These are phyloP conservation scores for Conchocele bisecta DNA, from an alignment of 2,888 invertebrate genomes.

Conservation along the genomic window DNA sequence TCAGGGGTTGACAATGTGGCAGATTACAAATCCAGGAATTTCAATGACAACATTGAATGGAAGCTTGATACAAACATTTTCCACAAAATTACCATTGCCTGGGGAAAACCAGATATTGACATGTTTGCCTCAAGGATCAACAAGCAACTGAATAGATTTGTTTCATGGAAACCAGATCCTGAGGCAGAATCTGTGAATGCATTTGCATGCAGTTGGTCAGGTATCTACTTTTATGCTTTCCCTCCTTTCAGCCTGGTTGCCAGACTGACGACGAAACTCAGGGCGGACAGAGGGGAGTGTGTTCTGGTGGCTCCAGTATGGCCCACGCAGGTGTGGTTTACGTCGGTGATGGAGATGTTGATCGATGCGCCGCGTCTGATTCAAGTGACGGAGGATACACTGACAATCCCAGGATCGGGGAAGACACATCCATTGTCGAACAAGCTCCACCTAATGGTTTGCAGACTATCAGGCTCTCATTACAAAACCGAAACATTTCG, in stretches of 20 bases:
- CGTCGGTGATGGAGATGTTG: conserved; percentile 18
- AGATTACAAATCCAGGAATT: conserved; percentile 23
- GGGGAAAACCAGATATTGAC: conserved; percentile 23
- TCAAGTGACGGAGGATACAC: not conserved
- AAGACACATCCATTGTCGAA: conserved; percentile 16
- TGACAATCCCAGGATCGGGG: conserved; percentile 17
- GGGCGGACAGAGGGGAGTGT: conserved; percentile 15
- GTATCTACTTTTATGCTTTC: conserved; percentile 31
- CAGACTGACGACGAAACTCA: conserved; percentile 8
- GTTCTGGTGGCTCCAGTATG: conserved; percentile 29
- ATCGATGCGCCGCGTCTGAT: conserved; percentile 11
- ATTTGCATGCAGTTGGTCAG: conserved; percentile 32
- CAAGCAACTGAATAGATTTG: conserved; percentile 24
- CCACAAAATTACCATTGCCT: not conserved
- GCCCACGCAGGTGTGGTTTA: conserved; percentile 23
- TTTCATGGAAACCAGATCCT: conserved; percentile 52
- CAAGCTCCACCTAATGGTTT: conserved; percentile 22
- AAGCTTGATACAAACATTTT: conserved; percentile 16
- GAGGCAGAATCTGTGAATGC: conserved; percentile 35
- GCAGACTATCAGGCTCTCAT: conserved; percentile 11
- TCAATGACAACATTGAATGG: conserved; percentile 44
- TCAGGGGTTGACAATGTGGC: conserved; percentile 28
- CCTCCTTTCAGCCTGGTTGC: conserved; percentile 39
- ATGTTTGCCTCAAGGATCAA: conserved; percentile 48
- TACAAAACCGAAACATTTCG: not conserved